Evolutionary conservation across 53 echinoderm and acorn worm genomes (phyloP).

Genomic region (Echinometra lucunter): DNA sequence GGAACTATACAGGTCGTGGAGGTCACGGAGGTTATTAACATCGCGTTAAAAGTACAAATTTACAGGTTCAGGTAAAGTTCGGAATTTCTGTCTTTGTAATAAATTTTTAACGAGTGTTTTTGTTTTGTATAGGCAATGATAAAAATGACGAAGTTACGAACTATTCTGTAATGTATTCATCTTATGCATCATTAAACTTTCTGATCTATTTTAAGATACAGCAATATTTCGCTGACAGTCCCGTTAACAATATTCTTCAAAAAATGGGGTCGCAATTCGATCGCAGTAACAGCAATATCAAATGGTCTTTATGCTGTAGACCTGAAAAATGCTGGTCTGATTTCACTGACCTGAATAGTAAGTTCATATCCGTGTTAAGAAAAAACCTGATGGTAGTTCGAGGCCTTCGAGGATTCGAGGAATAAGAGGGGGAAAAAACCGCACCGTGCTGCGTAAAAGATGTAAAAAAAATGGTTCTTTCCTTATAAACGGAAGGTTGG

Average conservation of each 20-base stretch:
- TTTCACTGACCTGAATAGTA: not conserved
- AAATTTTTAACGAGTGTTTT: not conserved
- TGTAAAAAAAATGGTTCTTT: too few relatives aligned
- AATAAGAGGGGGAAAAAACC: too few relatives aligned
- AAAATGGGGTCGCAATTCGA: too few relatives aligned
- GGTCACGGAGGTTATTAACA: not conserved
- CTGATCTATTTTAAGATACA: not conserved
- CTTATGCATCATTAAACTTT: not conserved
- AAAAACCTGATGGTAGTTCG: not conserved
- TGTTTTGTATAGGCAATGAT: not conserved
- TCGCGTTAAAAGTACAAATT: not conserved
- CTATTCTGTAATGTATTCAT: not conserved
- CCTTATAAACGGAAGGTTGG: too few relatives aligned
- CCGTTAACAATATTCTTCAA: too few relatives aligned
- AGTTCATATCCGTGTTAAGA: not conserved
- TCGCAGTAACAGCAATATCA: too few relatives aligned
- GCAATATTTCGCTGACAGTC: not conserved
- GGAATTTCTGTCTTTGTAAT: conserved; percentile 2
- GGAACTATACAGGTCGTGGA: too few relatives aligned
- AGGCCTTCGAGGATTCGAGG: not conserved
- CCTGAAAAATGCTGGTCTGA: too few relatives aligned
- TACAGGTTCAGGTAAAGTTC: not conserved
- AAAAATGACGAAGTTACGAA: not conserved
- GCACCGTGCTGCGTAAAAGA: too few relatives aligned
- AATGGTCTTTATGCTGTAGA: too few relatives aligned